Percentiles rank a stretch among this genome's conserved stretches.
Conservation (phyloP, 2,113 vertebrate genomes). For the Eolophus roseicapilla region DNA sequence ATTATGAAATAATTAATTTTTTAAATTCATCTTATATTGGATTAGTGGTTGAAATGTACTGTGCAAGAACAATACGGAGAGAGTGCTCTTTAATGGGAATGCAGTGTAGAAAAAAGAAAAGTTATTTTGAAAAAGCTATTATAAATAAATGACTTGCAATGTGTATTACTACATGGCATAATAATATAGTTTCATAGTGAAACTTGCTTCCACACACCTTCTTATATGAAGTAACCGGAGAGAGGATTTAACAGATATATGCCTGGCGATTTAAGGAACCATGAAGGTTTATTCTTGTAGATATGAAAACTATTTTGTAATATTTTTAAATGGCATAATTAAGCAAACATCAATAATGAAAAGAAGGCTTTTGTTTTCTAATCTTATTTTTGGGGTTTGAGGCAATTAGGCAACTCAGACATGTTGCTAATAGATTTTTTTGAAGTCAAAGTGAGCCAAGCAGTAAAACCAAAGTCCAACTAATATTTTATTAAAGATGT, state of each 20-base stretch:
- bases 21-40: background rate
- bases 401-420: background rate
- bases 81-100: background rate
- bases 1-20: background rate
- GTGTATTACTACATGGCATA: background rate
- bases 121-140: background rate
- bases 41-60: background rate
- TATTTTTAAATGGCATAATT: background rate
- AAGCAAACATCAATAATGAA: background rate
- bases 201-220: background rate
- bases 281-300: background rate
- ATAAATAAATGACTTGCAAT: constrained; percentile 19
- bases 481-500: background rate
- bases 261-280: background rate
- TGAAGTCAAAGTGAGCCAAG: background rate
- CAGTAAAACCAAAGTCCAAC: background rate
- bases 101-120: background rate
- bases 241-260: background rate
- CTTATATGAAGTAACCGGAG: background rate
- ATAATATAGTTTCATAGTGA: background rate
- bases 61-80: background rate
- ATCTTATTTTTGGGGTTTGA: background rate
- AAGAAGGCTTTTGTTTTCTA: background rate
- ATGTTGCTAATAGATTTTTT: background rate
- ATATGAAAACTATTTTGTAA: background rate